phyloP scores from a whole-genome alignment of 2,797 vertebrate species.

The Spea hammondii region DNA sequence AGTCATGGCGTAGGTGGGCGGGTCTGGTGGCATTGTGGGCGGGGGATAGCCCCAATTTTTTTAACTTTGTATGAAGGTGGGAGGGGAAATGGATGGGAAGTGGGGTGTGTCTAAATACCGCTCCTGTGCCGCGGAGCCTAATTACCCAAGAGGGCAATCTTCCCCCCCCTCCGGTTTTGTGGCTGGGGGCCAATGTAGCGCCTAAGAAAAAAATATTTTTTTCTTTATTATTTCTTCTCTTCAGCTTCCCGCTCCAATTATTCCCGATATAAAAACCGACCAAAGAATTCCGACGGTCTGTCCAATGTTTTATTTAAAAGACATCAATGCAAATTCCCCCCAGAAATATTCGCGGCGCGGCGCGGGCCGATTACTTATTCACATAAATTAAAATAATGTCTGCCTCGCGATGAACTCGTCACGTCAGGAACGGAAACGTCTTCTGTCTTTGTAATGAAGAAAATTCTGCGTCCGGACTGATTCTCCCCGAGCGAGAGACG shows the following conservation, averaged over 20 bases:
- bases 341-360: slow-evolving; percentile 3
- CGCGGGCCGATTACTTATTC: not conserved
- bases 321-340: not conserved
- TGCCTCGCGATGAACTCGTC: slow-evolving; percentile 34
- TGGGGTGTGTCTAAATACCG: no score
- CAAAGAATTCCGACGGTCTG: not conserved
- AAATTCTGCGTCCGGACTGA: not conserved
- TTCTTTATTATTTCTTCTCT: not conserved
- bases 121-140: no score
- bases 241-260: not conserved
- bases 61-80: no score
- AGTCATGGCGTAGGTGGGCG: no score
- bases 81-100: no score
- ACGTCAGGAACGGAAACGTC: slow-evolving; percentile 27
- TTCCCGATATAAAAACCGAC: not conserved
- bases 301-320: not conserved
- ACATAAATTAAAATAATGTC: slow-evolving; percentile 25
- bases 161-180: no score
- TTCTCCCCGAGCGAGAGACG: not conserved
- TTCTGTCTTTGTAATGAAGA: slow-evolving; percentile 36
- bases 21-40: no score
- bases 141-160: no score
- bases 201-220: not conserved
- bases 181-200: no score
- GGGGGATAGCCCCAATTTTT: no score